Evolutionary conservation across 2,113 vertebrate species (phyloP), one percentile per base, ranked within the genome.

Genomic region (Sylvilagus bachmani): DNA sequence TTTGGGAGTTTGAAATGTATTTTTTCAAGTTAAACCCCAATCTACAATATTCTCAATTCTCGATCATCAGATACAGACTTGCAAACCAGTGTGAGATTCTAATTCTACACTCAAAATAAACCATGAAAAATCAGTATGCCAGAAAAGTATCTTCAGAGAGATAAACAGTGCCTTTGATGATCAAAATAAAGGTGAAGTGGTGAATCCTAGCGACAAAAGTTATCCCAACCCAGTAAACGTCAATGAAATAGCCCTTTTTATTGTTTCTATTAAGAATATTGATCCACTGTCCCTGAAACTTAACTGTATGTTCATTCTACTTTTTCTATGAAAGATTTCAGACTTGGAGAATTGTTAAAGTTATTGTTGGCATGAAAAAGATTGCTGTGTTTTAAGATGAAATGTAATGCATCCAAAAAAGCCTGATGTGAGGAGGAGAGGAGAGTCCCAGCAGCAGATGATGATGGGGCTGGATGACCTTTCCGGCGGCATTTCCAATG

Each of bases 101-200:
- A 93, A 87, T 89, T 96, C 96, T 86, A 91, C 64, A 69, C 66
- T 93, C 49, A 87, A 91, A 96, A 95, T 89, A 91, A 89, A 95
- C 51, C 74, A 62, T 22, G 29, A 93, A 87, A 96, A 58, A 85
- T 49, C 67, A 84, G 70, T 75, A 71, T 81, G 77, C 89, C 33
- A 33, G 55, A 90, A 94, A 73, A 83, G 2, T 21, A 51, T 12
- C 51, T 64, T 81, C 61, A 38, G 79, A 92, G 64, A 89, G 95
- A 88, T 91, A 89, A 96, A 84, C 75, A 77, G 64, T 91, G 64
- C 14, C 53, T 95, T 94, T 84, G 82, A 94, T 81, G 51, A 66
- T 80, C 70, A 93, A 96, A 96, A 88, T 88, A 89, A 93, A 92
- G 36, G 49, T 51, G 77, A 19, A 4, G n/a, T 66, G 14, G 24